Base-by-base conservation (phyloP, 2,888 invertebrate species). In the Spisula subtruncata region DNA sequence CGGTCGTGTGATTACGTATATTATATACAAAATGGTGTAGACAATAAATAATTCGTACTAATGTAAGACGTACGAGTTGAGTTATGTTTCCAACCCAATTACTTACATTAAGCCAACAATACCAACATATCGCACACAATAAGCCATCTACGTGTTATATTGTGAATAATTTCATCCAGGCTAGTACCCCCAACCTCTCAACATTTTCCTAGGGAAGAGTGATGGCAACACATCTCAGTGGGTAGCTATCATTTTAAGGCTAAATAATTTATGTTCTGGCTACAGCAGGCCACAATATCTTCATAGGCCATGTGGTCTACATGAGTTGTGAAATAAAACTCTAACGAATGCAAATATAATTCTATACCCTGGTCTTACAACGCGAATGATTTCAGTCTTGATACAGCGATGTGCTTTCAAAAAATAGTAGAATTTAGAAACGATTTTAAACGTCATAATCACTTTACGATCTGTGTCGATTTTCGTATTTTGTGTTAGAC, bases 1-100 rank as follows among this genome's bases (percentile, higher is more conserved):
- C 35, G 48, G 25, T 80, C 18, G 80, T 80, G n/a, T 80, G 80
- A 46, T n/a, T 48, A 48, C 80, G 41, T 32, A 20, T 79, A 32
- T 14, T 41, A 35, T 41, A 46, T 80, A 80, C 75, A 80, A 80
- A 12, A 10, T 35, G 6, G 16, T 80, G 16, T 16, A 48, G 25
- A 35, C 35, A 80, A 8, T 5, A 12, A 48, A 12, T 48, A 51
- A 51, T 51, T 51, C 51, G 41, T 41, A 41, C 41, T 41, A 41
- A 41, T 41, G 41, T 8, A 41, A 41, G 41, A 41, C 41, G 41
- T 41, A 8, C 41, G 41, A 41, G 41, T 41, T 5, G 2, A 41
- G 41, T 41, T 41, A 41, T 41, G 41, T 41, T 41, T 51, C 51
- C 51, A 51, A 12, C 16, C 51, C 51, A 16, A 51, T 51, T 51